Conservation (phyloP, 2,113 vertebrate species). For the Lophochroa leadbeateri region DNA sequence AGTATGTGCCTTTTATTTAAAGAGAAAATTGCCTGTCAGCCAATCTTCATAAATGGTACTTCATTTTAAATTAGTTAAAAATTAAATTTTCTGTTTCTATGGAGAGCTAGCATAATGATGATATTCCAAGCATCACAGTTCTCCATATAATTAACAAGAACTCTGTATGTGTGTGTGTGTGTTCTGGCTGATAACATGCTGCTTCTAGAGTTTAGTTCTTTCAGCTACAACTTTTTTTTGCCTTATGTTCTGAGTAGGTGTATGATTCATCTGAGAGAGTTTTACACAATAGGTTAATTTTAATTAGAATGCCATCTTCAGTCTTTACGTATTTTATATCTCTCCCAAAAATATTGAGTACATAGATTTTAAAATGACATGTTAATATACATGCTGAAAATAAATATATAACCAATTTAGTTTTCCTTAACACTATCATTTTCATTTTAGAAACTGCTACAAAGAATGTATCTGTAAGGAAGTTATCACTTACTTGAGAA, state of each 20-base stretch:
- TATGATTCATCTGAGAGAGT: background rate
- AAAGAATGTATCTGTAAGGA: background rate
- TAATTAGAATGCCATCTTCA: background rate
- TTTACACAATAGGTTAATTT: background rate
- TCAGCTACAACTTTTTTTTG: background rate
- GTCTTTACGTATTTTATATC: background rate
- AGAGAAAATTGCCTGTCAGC: background rate
- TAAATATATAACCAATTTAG: background rate
- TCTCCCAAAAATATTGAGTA: background rate
- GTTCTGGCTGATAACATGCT: background rate
- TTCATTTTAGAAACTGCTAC: background rate
- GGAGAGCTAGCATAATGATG: background rate
- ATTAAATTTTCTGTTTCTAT: background rate
- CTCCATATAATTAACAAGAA: background rate
- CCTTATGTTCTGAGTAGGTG: background rate
- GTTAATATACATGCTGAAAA: background rate
- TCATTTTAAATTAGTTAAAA: conserved; percentile 6
- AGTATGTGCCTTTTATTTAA: background rate
- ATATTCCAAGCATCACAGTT: background rate
- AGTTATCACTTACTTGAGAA: background rate
- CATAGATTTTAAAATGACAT: background rate
- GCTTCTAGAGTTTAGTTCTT: background rate
- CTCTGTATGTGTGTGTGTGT: background rate
- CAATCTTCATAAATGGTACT: background rate
- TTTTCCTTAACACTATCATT: background rate